Conservation (phyloP, 2,888 invertebrate genomes). For the Synergus umbraculus region DNA sequence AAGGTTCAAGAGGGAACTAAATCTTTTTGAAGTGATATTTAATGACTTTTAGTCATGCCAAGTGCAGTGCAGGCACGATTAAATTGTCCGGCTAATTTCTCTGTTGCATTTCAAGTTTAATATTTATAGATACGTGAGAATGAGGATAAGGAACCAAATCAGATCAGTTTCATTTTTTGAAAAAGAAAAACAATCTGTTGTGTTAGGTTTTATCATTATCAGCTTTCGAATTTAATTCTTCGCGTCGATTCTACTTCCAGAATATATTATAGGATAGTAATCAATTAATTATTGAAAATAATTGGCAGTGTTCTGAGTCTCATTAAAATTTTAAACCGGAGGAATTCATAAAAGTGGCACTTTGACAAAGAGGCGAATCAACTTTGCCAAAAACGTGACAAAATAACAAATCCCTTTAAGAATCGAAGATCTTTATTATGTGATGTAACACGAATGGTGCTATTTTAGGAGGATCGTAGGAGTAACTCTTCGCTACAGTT, state of each 20-base stretch:
- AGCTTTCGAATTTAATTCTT: too few relatives aligned
- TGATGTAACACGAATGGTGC: constrained; percentile 50
- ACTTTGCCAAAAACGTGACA: neutral
- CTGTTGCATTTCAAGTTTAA: constrained; percentile 48
- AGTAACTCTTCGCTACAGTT: neutral
- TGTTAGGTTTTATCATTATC: neutral
- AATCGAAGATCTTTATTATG: constrained; percentile 53
- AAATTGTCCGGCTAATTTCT: constrained; percentile 45
- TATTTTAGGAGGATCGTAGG: constrained; percentile 35
- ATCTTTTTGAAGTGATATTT: constrained; percentile 49
- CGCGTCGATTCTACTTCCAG: too few relatives aligned
- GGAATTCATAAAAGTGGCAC: neutral
- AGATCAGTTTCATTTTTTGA: constrained; percentile 40
- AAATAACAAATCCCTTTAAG: constrained; percentile 31
- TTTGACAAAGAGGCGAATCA: neutral
- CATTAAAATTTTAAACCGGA: neutral
- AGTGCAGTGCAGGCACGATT: constrained; percentile 48
- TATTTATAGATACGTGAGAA: constrained; percentile 55
- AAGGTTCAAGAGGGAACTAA: constrained; percentile 49
- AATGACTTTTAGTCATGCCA: constrained; percentile 49
- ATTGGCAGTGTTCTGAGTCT: neutral
- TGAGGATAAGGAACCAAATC: constrained; percentile 51
- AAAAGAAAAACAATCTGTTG: neutral
- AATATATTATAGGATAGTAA: too few relatives aligned
- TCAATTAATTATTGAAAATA: neutral